These are phyloP conservation scores for Brachyistius frenatus DNA, from an alignment of 2,113 vertebrate species.

Conservation along the genomic window DNA sequence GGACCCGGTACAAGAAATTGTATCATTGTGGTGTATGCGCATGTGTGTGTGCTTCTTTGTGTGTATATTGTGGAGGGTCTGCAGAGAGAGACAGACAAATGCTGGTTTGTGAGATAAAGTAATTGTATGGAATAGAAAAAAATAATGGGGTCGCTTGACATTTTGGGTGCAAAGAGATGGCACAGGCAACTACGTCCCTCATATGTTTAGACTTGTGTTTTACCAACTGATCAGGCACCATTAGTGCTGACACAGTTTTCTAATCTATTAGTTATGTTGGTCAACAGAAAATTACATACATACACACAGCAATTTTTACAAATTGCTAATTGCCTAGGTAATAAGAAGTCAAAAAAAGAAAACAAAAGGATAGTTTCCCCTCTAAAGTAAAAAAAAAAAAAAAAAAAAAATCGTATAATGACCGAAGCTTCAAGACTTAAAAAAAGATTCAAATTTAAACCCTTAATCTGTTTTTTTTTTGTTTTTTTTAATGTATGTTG, in stretches of 20 bases:
- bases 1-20: slow-evolving; percentile 73
- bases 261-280: too few species aligned
- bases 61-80: slow-evolving; percentile 33
- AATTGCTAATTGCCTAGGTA: neutral
- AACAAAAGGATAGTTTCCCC: neutral
- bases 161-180: slow-evolving; percentile 1
- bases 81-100: slow-evolving; percentile 20
- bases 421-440: neutral
- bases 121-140: neutral
- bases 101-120: slow-evolving; percentile 25
- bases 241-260: neutral
- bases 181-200: neutral
- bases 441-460: neutral
- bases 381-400: too few species aligned
- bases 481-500: too few species aligned
- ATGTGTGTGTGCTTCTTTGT: slow-evolving; percentile 30
- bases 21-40: slow-evolving; percentile 46
- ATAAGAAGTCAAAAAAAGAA: neutral
- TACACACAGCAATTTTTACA: neutral
- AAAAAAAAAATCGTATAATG: neutral
- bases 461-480: neutral
- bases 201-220: slow-evolving; percentile 10
- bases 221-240: neutral
- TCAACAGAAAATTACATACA: neutral
- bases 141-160: slow-evolving; percentile 4